Evolutionary conservation across 2,888 invertebrate species (phyloP).

Genomic region (Druceiella hillmani): DNA sequence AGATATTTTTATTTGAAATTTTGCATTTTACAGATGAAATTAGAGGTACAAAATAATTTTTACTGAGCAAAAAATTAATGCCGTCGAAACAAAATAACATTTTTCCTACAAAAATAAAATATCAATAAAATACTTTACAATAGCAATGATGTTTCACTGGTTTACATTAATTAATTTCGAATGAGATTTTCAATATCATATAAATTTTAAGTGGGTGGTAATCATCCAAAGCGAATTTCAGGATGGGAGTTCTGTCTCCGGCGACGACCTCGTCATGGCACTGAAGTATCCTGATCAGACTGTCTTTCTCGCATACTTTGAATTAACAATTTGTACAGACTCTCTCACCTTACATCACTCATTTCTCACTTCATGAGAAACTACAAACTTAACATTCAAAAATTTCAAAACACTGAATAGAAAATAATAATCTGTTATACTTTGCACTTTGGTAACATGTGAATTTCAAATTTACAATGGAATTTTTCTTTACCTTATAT

Average conservation of each 20-base stretch:
- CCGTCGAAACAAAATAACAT: too few species aligned
- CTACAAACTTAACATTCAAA: slow-evolving; percentile 2
- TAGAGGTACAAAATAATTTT: too few species aligned
- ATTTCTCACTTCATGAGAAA: slow-evolving; percentile 1
- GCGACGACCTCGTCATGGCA: slow-evolving; percentile 55
- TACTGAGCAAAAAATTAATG: too few species aligned
- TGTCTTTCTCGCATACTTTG: slow-evolving; percentile 51
- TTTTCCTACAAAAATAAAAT: too few species aligned
- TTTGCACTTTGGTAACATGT: slow-evolving; percentile 18
- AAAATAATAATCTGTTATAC: too few species aligned
- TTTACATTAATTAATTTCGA: too few species aligned
- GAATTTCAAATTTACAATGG: slow-evolving; percentile 16
- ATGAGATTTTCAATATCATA: slow-evolving; percentile 4
- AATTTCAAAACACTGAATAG: too few species aligned
- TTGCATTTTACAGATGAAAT: too few species aligned
- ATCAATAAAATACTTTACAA: too few species aligned
- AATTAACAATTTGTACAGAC: slow-evolving; percentile 32
- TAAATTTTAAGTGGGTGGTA: slow-evolving; percentile 44
- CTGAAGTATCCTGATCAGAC: slow-evolving; percentile 44
- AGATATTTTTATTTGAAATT: too few species aligned
- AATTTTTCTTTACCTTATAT: slow-evolving; percentile 6
- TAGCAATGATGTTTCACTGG: too few species aligned
- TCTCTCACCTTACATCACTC: slow-evolving; percentile 9
- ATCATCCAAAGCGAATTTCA: slow-evolving; percentile 48
- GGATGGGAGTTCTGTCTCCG: slow-evolving; percentile 48